Conservation (phyloP, 2,797 vertebrate genomes). For the Liasis olivaceus region DNA sequence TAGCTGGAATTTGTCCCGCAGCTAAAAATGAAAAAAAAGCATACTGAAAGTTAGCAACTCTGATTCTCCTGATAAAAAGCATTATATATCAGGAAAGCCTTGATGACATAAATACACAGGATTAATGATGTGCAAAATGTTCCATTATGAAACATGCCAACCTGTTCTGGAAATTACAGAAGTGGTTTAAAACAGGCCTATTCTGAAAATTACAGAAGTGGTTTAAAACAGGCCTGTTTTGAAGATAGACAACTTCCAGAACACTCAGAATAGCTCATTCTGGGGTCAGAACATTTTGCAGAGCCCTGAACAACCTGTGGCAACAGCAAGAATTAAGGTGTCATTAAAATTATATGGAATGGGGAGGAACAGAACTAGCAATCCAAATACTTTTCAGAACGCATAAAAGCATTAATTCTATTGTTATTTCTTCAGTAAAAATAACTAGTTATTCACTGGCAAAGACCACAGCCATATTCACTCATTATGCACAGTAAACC, state of each 20-base stretch:
- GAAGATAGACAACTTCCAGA: background rate
- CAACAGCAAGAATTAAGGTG: background rate
- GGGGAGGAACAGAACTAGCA: background rate
- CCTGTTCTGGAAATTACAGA: background rate
- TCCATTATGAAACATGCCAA: background rate
- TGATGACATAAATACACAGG: background rate
- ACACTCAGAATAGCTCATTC: background rate
- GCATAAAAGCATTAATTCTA: background rate
- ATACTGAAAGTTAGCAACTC: background rate
- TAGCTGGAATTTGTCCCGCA: constrained; percentile 93
- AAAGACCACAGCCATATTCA: background rate
- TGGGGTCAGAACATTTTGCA: background rate
- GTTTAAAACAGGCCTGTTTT: background rate
- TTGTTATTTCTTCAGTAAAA: background rate
- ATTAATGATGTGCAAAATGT: background rate
- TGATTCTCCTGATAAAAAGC: background rate
- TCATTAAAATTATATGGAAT: background rate
- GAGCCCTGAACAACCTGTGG: background rate
- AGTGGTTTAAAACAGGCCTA: background rate
- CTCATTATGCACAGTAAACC: background rate
- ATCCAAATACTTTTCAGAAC: background rate
- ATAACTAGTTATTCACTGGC: background rate
- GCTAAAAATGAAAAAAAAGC: constrained; percentile 61
- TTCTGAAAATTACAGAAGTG: background rate
- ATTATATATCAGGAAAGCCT: background rate